Base-by-base conservation (phyloP, 92 coral and sea anemone genomes). In the Zoanthus gigantus region DNA sequence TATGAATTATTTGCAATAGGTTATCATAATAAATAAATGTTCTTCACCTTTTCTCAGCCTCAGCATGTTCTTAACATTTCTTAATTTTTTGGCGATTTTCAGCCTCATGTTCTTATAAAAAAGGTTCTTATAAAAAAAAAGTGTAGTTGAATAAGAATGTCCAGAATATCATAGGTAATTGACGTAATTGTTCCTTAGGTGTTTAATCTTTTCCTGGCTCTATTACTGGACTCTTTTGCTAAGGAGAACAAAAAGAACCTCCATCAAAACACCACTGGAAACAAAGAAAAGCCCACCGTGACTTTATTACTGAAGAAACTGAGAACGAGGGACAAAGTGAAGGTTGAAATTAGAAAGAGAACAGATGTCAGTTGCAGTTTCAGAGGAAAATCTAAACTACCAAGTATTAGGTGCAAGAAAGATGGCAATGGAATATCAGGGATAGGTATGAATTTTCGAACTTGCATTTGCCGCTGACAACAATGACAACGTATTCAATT, bases 201-300 rank as follows among this genome's bases (percentile, higher is more conserved):
- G 18, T 81, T 81, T 11, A 81, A 81, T 9, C 85, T 81, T 81
- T 81, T 81, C 60, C 32, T 81, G 63, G 85, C 85, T 11, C 85
- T 81, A 16, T 61, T 81, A 2, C 60, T 81, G 34, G 85, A 81
- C 32, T 81, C 85, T 6, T 81, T 81, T 47, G 74, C 85, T 16
- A 81, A 66, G 75, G 73, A 81, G 47, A 71, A 81, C 11, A 81
- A 63, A 16, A 81, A 66, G 45, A 17, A n/a, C 28, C 58, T 16
- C 3, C 29, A 31, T 11, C 60, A 66, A 47, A 47, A 80, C 29
- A 80, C 14, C 16, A 28, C 28, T 44, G 63, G 66, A 50, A 66
- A 18, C 13, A 81, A 14, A 65, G 28, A 66, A 45, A 42, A 81
- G 29, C 46, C 85, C 5, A 15, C 44, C 2, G 23, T 45, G 5